Conservation (phyloP, 2,113 vertebrate species). For the Ailurus styani region DNA sequence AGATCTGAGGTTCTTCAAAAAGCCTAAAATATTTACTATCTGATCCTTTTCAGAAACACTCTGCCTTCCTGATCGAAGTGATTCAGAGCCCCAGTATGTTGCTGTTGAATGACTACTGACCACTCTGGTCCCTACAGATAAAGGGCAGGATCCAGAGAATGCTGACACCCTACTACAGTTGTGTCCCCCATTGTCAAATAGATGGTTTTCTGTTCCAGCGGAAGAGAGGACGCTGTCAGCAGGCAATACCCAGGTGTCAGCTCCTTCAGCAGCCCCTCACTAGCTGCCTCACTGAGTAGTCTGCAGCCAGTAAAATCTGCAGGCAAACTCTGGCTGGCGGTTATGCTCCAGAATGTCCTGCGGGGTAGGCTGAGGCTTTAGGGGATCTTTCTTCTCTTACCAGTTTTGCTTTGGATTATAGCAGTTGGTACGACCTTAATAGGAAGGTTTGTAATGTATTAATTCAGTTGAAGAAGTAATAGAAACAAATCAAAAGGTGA, state of each 20-base stretch:
- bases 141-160: neutral
- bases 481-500: neutral
- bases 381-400: neutral
- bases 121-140: neutral
- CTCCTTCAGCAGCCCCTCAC: neutral
- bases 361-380: neutral
- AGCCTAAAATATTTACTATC: neutral
- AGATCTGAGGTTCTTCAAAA: neutral
- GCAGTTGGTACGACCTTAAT: neutral
- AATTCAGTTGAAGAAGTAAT: neutral
- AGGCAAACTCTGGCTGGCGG: neutral
- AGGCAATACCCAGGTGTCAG: too few species aligned
- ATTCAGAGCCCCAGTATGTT: neutral
- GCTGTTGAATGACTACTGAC: neutral
- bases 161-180: too few species aligned
- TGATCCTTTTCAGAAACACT: neutral
- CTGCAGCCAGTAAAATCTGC: neutral
- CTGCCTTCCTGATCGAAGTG: neutral
- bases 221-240: neutral
- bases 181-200: neutral
- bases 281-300: accelerated
- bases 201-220: neutral
- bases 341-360: neutral
- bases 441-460: neutral
- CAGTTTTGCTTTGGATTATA: neutral